Evolutionary conservation across 2,113 vertebrate species (phyloP).

Genomic region (Illadopsis cleaveri): DNA sequence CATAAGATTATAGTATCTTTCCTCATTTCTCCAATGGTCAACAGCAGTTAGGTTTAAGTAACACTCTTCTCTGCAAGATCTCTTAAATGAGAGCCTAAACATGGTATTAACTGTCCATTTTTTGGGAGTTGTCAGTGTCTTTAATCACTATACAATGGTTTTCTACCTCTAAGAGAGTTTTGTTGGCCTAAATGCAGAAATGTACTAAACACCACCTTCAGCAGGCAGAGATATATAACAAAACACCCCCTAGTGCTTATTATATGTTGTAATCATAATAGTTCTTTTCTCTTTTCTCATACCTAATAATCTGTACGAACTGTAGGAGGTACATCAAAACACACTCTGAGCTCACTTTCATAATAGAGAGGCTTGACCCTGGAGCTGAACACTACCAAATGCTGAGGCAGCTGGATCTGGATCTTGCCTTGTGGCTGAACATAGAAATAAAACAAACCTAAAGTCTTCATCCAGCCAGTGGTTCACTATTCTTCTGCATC

Average conservation of each 20-base stretch:
- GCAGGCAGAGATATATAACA: not conserved
- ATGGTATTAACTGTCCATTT: slow-evolving; percentile 76
- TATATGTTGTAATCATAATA: not conserved
- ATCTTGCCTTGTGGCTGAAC: not conserved
- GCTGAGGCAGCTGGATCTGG: not conserved
- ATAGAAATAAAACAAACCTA: not conserved
- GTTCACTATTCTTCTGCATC: not conserved
- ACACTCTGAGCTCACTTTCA: not conserved
- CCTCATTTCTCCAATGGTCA: slow-evolving; percentile 67
- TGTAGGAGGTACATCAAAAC: not conserved
- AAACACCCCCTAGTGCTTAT: not conserved
- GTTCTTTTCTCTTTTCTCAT: not conserved
- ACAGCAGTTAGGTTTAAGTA: slow-evolving; percentile 67
- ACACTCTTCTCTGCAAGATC: slow-evolving; percentile 55
- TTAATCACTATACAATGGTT: slow-evolving; percentile 65
- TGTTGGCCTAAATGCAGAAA: slow-evolving; percentile 42
- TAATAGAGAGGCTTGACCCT: not conserved
- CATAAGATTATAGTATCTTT: slow-evolving; percentile 58
- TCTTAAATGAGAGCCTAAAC: slow-evolving; percentile 77
- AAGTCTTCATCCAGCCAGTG: not conserved
- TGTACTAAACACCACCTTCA: not conserved
- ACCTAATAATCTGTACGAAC: not conserved
- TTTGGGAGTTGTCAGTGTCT: slow-evolving; percentile 79
- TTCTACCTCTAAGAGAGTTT: slow-evolving; percentile 60
- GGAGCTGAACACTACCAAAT: not conserved